A percentile compares a stretch with the other conserved stretches of the same genome.
These are phyloP conservation scores for Nomada fabriciana DNA, from an alignment of 2,888 invertebrate species.

Conservation along the genomic window DNA sequence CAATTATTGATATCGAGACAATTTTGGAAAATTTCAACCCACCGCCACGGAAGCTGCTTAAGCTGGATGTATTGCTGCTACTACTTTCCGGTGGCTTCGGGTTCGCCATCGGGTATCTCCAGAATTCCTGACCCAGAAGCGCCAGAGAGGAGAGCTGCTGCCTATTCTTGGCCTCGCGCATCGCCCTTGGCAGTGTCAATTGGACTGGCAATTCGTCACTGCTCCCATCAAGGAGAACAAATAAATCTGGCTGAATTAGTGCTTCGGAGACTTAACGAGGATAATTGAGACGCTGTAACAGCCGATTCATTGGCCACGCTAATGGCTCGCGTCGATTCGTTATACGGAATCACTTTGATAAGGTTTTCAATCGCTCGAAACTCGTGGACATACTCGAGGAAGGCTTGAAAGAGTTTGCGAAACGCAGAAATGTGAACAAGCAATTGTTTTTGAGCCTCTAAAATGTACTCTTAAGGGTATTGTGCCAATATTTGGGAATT, in stretches of 20 bases:
- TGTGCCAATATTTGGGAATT: too few species aligned
- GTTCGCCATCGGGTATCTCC: slow-evolving; percentile 92
- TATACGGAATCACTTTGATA: too few species aligned
- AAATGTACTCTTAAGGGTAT: too few species aligned
- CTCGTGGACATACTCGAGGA: too few species aligned
- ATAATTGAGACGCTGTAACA: slow-evolving; percentile 8
- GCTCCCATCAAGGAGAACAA: slow-evolving; percentile 80
- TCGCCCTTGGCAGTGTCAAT: slow-evolving; percentile 92
- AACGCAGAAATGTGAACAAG: too few species aligned
- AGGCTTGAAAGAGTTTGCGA: too few species aligned
- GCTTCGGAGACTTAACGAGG: background rate
- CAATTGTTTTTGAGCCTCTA: too few species aligned
- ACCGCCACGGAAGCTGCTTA: slow-evolving; percentile 88
- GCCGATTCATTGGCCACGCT: background rate
- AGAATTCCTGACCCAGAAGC: slow-evolving; percentile 94
- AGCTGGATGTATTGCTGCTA: slow-evolving; percentile 88
- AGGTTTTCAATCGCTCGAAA: too few species aligned
- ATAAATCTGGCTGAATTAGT: slow-evolving; percentile 47
- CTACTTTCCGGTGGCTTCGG: slow-evolving; percentile 86
- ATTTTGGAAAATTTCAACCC: slow-evolving; percentile 28
- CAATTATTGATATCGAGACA: too few species aligned
- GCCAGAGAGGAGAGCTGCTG: slow-evolving; percentile 96
- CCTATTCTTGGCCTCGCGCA: slow-evolving; percentile 94
- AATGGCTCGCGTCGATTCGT: background rate
- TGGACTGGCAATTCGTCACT: slow-evolving; percentile 97